Evolutionary conservation across 2,888 invertebrate genomes (phyloP).

Genomic region (Amorpha juglandis): DNA sequence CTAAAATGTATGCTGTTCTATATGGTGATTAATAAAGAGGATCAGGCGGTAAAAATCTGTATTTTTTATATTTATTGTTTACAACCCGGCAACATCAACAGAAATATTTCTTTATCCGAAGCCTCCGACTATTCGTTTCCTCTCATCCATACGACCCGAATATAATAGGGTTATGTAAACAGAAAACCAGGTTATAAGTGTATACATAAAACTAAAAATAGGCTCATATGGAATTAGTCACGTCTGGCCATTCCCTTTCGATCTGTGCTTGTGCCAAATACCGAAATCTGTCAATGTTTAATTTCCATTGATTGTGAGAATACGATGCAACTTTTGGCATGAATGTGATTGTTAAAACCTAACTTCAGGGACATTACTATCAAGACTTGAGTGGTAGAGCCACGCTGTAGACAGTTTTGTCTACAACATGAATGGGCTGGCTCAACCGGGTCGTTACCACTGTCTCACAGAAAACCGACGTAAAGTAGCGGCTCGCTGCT

Average conservation of each 20-base stretch:
- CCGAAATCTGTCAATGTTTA: neutral
- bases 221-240: constrained; percentile 5
- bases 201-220: constrained; percentile 4
- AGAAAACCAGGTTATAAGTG: constrained; percentile 15
- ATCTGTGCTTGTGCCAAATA: neutral
- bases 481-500: no score
- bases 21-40: no score
- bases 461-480: no score
- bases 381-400: no score
- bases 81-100: neutral
- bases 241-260: constrained; percentile 9
- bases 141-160: neutral
- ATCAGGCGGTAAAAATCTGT: no score
- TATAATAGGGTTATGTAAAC: constrained; percentile 12
- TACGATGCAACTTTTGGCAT: neutral
- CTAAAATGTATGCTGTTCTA: no score
- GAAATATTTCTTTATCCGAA: neutral
- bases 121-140: neutral
- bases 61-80: no score
- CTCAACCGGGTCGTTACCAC: no score
- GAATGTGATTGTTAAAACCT: neutral
- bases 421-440: no score
- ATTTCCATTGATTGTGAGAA: neutral
- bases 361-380: neutral
- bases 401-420: no score